Conservation (phyloP, 2,113 vertebrate genomes). For the Eolophus roseicapilla region DNA sequence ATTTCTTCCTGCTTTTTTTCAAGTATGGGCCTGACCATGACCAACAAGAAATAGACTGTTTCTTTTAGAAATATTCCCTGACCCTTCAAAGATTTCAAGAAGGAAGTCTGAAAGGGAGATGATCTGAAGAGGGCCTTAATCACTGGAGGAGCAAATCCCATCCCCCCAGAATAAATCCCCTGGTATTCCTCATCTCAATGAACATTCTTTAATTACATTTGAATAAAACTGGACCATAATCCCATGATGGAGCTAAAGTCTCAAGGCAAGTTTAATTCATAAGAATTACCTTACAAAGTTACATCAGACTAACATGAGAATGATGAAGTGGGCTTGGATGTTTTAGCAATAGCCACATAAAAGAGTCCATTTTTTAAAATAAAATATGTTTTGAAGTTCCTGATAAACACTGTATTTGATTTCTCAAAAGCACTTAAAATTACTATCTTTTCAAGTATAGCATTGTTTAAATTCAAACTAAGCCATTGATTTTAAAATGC, state of each 20-base stretch:
- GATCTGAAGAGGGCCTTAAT: neutral
- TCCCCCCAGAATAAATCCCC: neutral
- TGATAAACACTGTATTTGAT: neutral
- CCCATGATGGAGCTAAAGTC: neutral
- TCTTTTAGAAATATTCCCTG: neutral
- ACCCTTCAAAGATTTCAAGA: neutral
- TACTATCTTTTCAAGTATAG: neutral
- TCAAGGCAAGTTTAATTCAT: neutral
- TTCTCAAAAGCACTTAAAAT: neutral
- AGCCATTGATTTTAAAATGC: neutral
- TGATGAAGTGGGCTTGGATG: neutral
- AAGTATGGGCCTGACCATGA: neutral
- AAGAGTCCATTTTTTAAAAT: neutral
- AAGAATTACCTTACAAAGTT: neutral
- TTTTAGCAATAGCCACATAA: neutral
- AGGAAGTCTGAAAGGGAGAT: neutral
- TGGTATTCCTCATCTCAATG: neutral
- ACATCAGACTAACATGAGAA: neutral
- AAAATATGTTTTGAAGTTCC: neutral
- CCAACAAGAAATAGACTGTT: neutral
- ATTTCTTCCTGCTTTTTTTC: neutral
- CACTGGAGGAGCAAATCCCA: neutral
- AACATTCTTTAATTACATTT: neutral
- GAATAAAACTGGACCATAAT: neutral
- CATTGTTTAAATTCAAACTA: neutral